phyloP scores from a whole-genome alignment of 2,113 vertebrate genomes.

The Hippoglossus stenolepis region DNA sequence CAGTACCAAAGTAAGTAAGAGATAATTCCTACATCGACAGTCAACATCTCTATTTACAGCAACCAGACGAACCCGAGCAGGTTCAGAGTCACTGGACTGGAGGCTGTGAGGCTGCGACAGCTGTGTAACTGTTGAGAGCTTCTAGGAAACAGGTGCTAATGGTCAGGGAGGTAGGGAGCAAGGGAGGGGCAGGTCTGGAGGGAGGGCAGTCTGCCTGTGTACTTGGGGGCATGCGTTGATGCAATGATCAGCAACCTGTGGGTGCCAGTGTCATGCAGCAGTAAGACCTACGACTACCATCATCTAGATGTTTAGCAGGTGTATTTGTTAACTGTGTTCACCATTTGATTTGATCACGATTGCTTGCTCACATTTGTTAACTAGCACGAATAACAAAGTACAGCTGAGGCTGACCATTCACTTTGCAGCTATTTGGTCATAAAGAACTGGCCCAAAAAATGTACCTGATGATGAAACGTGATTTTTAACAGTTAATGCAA shows the following conservation, averaged over 20 bases:
- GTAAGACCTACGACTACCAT: slow-evolving; percentile 43
- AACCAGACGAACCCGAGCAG: not conserved
- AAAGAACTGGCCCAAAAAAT: not conserved
- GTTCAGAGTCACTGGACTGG: not conserved
- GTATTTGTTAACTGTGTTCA: no score
- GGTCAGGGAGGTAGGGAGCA: not conserved
- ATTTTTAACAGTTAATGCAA: not conserved
- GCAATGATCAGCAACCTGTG: slow-evolving; percentile 65
- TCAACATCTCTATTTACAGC: slow-evolving; percentile 19
- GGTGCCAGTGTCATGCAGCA: slow-evolving; percentile 45
- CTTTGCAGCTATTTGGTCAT: not conserved
- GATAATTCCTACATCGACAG: slow-evolving; percentile 13
- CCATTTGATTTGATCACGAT: not conserved
- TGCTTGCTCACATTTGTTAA: no score
- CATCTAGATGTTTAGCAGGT: no score
- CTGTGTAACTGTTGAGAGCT: slow-evolving; percentile 49
- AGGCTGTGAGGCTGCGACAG: slow-evolving; percentile 20
- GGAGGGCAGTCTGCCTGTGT: slow-evolving; percentile 4
- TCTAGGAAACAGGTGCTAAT: slow-evolving; percentile 48
- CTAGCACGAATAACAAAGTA: no score
- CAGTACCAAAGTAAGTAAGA: not conserved
- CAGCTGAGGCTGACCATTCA: no score
- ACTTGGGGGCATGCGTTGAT: slow-evolving; percentile 37
- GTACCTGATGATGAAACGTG: not conserved
- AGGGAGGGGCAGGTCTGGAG: slow-evolving; percentile 15